A percentile compares a stretch with the other conserved stretches of the same genome.
Conservation (phyloP, 1,140 invertebrate species). For the Dendrolimus kikuchii region DNA sequence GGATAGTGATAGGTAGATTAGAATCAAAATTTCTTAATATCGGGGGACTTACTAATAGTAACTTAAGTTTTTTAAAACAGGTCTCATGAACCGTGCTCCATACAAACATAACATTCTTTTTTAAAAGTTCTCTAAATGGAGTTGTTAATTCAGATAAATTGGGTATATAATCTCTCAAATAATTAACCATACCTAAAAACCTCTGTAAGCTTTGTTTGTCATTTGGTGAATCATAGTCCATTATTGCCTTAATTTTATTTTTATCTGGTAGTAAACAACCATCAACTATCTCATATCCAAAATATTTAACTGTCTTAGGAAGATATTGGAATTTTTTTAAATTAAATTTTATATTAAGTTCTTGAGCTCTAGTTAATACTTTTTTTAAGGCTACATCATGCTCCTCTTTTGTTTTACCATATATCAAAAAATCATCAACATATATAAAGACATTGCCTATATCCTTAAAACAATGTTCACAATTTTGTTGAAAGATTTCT, state of each 20-base stretch:
- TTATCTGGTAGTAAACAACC: constrained; percentile 7
- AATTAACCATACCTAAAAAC: constrained; percentile 4
- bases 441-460: background rate
- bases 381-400: constrained; percentile 6
- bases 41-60: too few species aligned
- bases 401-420: constrained; percentile 7
- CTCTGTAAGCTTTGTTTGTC: constrained; percentile 7
- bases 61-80: background rate
- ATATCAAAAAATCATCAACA: constrained; percentile 2
- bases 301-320: background rate
- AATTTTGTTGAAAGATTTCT: constrained; percentile 9
- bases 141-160: background rate
- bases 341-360: constrained; percentile 9
- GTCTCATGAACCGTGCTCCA: background rate
- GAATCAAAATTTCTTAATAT: too few species aligned
- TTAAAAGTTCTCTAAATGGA: constrained; percentile 1
- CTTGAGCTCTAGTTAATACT: constrained; percentile 3
- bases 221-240: constrained; percentile 4
- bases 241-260: constrained; percentile 6
- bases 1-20: too few species aligned
- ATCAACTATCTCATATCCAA: constrained; percentile 3
- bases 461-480: constrained; percentile 7
- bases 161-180: constrained; percentile 1
- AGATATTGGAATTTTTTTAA: constrained; percentile 8
- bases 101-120: background rate